phyloP scores from a whole-genome alignment of 2,888 invertebrate species.

The Hypomecis punctinalis region DNA sequence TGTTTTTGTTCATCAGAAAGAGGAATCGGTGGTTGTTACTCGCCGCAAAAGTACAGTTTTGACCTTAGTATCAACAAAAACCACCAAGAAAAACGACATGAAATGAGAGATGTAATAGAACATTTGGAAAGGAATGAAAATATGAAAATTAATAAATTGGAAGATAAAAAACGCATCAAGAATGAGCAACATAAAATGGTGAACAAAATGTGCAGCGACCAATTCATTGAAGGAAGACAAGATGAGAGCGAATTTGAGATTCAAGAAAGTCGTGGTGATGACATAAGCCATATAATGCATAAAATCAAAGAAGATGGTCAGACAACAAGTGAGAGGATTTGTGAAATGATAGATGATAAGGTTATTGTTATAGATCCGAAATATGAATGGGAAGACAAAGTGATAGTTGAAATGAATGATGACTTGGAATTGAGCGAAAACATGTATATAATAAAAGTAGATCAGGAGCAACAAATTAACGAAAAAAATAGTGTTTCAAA shows the following conservation, averaged over 20 bases:
- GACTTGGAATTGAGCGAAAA: constrained; percentile 5
- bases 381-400: constrained; percentile 5
- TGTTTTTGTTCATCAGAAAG: constrained; percentile 27
- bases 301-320: constrained; percentile 5
- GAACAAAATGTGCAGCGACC: constrained; percentile 5
- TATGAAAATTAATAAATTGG: constrained; percentile 5
- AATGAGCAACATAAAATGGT: constrained; percentile 5
- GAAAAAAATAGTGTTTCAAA: constrained; percentile 1
- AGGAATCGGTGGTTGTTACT: constrained; percentile 5
- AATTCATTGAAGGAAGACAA: constrained; percentile 5
- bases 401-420: constrained; percentile 5
- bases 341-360: constrained; percentile 5
- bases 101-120: constrained; percentile 5
- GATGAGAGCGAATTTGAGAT: constrained; percentile 5
- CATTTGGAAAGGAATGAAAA: constrained; percentile 5
- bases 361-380: constrained; percentile 5
- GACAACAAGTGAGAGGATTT: constrained; percentile 5
- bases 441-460: constrained; percentile 1
- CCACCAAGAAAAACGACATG: constrained; percentile 5
- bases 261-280: constrained; percentile 4
- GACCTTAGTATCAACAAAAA: constrained; percentile 8
- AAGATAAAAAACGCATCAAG: constrained; percentile 5
- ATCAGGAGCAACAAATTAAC: constrained; percentile 5
- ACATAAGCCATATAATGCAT: constrained; percentile 5
- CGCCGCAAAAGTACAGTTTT: constrained; percentile 13